Base-by-base conservation (phyloP, 1,140 invertebrate genomes). In the Bombus pyrosoma region DNA sequence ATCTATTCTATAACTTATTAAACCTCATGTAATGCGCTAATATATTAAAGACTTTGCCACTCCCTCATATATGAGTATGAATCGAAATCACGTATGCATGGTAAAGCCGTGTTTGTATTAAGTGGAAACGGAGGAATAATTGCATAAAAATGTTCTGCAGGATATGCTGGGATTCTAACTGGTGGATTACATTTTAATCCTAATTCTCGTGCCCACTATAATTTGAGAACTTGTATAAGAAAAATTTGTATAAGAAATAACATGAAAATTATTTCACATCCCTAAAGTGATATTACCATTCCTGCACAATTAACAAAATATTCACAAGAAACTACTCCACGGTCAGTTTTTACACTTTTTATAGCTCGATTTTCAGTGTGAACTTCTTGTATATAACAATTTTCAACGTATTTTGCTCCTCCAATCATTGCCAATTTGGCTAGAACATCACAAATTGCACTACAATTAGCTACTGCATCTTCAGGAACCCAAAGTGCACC, bases 241-340 rank as follows among this genome's bases (percentile, higher is more conserved):
- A 64, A 28, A 75, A 76, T 80, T 72, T 73, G 39, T 72, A 53
- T 69, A 43, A 62, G 28, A 34, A 66, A 57, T 57, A 74, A 68
- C 39, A 41, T 28, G 32, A 43, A 53, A 43, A 59, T 57, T 64
- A 32, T 53, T 47, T 71, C 37, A 76, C 13, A 37, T n/a, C 68
- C 12, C 10, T 81, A 43, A 22, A 53, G 47, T 68, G n/a, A 64
- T 68, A 77, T 94, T 93, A 97, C 96, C 97, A 97, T 97, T 89
- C 97, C 97, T 86, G 97, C 96, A 94, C 97, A 97, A 93, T 97
- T 97, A 13, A 97, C 95, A 92, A 98, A 97, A 93, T 96, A 97
- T 94, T 97, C 96, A 94, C 97, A 97, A 34, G 95, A 88, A 69
- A 97, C 96, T 59, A 91, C 94, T 76, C 97, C 97, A 86, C 93